Percentiles rank a stretch among this genome's conserved stretches.
Evolutionary conservation across 1,140 invertebrate species (phyloP).

Genomic region (Diachasmimorpha longicaudata): DNA sequence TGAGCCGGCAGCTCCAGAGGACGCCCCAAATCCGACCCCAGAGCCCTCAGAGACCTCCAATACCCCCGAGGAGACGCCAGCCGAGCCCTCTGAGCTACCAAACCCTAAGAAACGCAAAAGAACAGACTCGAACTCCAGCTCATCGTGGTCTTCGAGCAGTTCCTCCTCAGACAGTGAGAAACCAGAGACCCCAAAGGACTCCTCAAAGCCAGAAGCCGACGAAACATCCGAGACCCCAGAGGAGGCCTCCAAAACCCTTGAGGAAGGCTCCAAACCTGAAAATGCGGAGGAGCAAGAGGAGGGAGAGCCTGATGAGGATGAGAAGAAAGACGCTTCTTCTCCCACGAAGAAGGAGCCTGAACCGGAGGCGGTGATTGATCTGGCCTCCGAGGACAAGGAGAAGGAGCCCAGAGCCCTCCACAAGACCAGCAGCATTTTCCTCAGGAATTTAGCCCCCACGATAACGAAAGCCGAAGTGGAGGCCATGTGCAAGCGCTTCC

Average conservation of each 20-base stretch:
- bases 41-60: neutral
- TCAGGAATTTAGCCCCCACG: conserved; percentile 92
- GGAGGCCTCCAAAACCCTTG: neutral
- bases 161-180: conserved; percentile 30
- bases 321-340: conserved; percentile 36
- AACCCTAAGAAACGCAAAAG: neutral
- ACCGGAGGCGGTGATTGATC: conserved; percentile 56
- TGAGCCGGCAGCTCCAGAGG: neutral
- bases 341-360: conserved; percentile 44
- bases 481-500: conserved; percentile 93
- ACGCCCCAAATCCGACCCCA: neutral
- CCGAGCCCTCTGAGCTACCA: neutral
- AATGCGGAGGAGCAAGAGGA: neutral
- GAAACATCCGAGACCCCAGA: conserved; percentile 5
- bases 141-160: conserved; percentile 24
- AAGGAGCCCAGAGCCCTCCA: conserved; percentile 78
- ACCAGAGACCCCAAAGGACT: conserved; percentile 28
- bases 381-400: conserved; percentile 61
- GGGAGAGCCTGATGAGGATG: conserved; percentile 61
- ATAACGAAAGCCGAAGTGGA: conserved; percentile 98
- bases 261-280: neutral
- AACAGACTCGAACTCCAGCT: neutral
- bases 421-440: conserved; percentile 96
- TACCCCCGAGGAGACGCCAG: neutral
- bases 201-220: conserved; percentile 35